Evolutionary conservation across 1,140 invertebrate genomes (phyloP), one percentile per base, ranked within the genome.

Genomic region (Hestina assimilis): DNA sequence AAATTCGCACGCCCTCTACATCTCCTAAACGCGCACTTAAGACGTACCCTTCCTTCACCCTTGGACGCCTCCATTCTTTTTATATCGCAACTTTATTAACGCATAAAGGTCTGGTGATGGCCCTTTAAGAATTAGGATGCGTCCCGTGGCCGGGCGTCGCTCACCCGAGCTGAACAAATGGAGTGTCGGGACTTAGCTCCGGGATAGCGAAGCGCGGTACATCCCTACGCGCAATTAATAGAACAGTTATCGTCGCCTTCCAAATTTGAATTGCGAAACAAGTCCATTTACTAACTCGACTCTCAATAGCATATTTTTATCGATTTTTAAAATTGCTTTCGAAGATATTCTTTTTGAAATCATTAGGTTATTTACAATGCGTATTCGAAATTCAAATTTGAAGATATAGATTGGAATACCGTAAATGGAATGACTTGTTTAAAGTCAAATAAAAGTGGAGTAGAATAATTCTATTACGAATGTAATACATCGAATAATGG

Each of bases 31-130:
- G 84, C 74, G 76, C 75, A 84, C 81, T 88, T 88, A 88, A 83
- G 69, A 69, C 72, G 47, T 83, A 86, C 84, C 83, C 81, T 85
- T 79, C 69, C 73, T 83, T 79, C 79, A 80, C 83, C 81, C 83
- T 83, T 72, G 83, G 81, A 83, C 78, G 81, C 81, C 72, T 83
- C 71, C 67, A 72, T 83, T 83, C 84, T 87, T 87, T 86, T 86
- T 86, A 87, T 87, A 87, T 87, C 79, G 78, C 81, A 86, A 86
- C 83, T 87, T 87, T 87, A 87, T 87, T 87, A 87, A 86, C 84
- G 84, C 71, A 86, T 87, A 87, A 87, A 88, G 85, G 85, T 83
- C 83, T 82, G 61, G 63, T 79, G 83, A 88, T 88, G 82, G 83
- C 79, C 83, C 80, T 81, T 83, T 83, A 83, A 85, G 84, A 86